These are phyloP conservation scores for Manis crassicaudata DNA, from an alignment of 2,797 vertebrate genomes.

Conservation along the genomic window DNA sequence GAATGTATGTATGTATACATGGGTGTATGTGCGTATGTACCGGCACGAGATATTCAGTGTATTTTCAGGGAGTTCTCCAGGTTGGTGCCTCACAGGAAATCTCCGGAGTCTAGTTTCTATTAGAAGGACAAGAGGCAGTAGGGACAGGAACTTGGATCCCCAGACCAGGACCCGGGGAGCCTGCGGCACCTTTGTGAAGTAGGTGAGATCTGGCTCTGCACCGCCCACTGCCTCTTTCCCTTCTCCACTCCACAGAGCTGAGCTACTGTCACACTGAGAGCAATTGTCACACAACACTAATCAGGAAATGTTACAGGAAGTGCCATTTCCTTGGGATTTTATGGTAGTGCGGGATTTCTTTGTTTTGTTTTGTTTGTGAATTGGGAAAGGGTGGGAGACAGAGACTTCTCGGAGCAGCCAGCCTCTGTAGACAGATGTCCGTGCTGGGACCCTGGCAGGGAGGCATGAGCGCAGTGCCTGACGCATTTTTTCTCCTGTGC, in stretches of 20 bases:
- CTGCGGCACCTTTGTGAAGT: background rate
- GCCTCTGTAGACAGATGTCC: background rate
- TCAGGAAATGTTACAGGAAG: background rate
- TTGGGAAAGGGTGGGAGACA: background rate
- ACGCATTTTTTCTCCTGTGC: background rate
- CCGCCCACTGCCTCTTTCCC: accelerated
- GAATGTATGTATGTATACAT: too few species aligned
- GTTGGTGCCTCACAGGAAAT: background rate
- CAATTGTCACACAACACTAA: background rate
- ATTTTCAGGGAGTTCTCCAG: constrained; percentile 17
- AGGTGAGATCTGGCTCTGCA: background rate
- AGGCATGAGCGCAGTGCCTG: accelerated
- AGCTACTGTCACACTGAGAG: accelerated
- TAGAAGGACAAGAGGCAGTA: background rate
- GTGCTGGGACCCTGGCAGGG: accelerated
- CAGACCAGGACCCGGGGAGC: background rate
- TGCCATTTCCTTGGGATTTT: background rate
- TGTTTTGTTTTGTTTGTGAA: background rate
- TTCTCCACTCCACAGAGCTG: accelerated
- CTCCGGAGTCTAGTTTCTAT: background rate
- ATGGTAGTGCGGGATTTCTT: background rate
- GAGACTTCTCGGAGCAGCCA: background rate
- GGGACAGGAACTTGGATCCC: background rate
- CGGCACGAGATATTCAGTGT: background rate
- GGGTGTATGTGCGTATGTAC: accelerated